Base-by-base conservation (phyloP, 23 tunicate genomes). In the Clavelina lepadiformis region DNA sequence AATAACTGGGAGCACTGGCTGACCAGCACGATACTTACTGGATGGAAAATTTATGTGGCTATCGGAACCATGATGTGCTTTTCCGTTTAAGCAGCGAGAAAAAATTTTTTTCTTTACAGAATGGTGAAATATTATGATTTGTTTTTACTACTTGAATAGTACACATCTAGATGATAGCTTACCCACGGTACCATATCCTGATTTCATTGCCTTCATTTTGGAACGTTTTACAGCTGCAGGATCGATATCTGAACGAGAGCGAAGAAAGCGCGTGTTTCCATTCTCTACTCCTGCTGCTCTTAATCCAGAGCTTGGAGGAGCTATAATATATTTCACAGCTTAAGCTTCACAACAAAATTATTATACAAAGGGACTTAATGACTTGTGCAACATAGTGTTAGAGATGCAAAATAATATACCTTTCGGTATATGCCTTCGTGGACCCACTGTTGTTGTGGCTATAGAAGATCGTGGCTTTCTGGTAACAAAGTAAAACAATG, bases 201-300 rank as follows among this genome's bases (percentile, higher is more conserved):
- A 72, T 19, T 56, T 38, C 20, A 72, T 28, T 5, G 86, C 86
- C 33, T 87, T 87, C 71, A 78, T 73, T 67, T 83, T 69, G 37
- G 96, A 87, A 32, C 86, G 60, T 58, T 61, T 60, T 2, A 82
- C 96, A 13, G 96, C 77, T 0, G 56, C 69, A 23, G 96, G 86
- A 51, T 87, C 96, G 31, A 87, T 87, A 59, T 87, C 96, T 1
- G 96, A 87, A 20, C 96, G 71, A 13, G 96, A 87, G 33, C 96
- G 70, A 22, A 67, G 58, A 35, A 87, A 86, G 20, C 64, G 68
- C 49, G 19, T n/a, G 60, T 32, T 67, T 25, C 75, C 69, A 55
- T 35, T 65, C 21, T 47, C 31, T 23, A 30, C 38, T 51, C 69
- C 84, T 15, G 69, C 35, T 18, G 75, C 35, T 1, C 84, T 69